Evolutionary conservation across 2,888 invertebrate genomes (phyloP), one percentile per base, ranked within the genome.

Genomic region (Dolichopus griseipennis): DNA sequence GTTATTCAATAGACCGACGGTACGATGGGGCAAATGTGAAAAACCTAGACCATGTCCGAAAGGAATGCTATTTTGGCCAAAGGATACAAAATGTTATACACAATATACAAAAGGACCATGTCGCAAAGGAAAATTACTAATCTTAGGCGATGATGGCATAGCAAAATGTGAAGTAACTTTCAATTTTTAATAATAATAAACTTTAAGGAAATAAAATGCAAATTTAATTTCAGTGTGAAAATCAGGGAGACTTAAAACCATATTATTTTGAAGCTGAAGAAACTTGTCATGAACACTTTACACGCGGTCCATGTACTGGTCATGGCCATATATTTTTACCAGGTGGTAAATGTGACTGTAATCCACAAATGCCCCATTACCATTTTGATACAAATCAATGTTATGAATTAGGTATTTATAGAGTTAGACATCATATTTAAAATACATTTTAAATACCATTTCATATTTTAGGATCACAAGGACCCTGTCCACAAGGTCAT

Each of bases 271-370:
- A 84, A 0, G 79, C 80, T 1, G 85, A 85, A 65, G 84, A 87
- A n/a, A 86, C 89, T 1, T 93, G 93, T 76, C 90, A 91, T 77
- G 88, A 91, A 72, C 91, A 91, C 76, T 92, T 88, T 78, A 90
- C 91, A 0, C 84, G 85, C 72, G 93, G 93, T 0, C 93, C 93
- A 0, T 93, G 93, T 76, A 86, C 86, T 68, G 87, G 88, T 72
- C 84, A 84, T 9, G 93, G 93, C 0, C 87, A 90, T 77, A 81
- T 93, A 68, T 93, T 92, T 80, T 80, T 93, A 66, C 92, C 92
- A 0, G 85, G 85, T 20, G 84, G 87, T 2, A 84, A 81, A 27
- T 93, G 93, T 74, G 91, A 90, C 67, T 93, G 93, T 75, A 85
- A 88, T 73, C 74, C 83, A 0, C 85, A 86, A 72, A 78, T 92